Base-by-base conservation (phyloP, 2,888 invertebrate species). In the Caenorhabditis imperialis region DNA sequence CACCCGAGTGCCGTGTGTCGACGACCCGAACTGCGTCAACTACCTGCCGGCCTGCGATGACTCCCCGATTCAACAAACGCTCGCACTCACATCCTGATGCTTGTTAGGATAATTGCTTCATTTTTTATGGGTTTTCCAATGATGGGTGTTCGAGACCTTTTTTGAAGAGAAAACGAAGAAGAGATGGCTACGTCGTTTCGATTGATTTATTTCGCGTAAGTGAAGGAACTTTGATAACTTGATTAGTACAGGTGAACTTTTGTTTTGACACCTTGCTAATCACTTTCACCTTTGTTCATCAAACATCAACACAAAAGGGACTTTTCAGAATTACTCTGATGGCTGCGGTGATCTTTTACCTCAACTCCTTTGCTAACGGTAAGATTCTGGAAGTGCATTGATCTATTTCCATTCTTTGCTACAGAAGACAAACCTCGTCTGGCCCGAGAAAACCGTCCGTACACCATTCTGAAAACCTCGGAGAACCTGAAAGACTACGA, bases 11-110 rank as follows among this genome's bases (percentile, higher is more conserved):
- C 48, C 57, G 4, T 57, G 65, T 40, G 18, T 57, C 8, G 48
- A 57, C 10, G 37, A 65, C 33, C 65, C 65, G 2, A 30, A 14
- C 1, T 55, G 65, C 42, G 42, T 57, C 22, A 55, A 65, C 35
- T 65, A 65, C 57, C 50, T 42, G 35, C 65, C 65, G 5, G 48
- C 47, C 35, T 65, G 65, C 27, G 57, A 65, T 20, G 65, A 65
- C 33, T 65, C 65, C 7, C 65, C 65, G 0, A 33, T 50, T 7
- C 25, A 16, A 25, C 22, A n/a, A n/a, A n/a, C n/a, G n/a, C n/a
- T n/a, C n/a, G n/a, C n/a, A n/a, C n/a, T n/a, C n/a, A n/a, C n/a
- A n/a, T n/a, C n/a, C n/a, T n/a, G n/a, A n/a, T n/a, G n/a, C 18
- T 61, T 44, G 50, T 61, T 22, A 61, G 53, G 45, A 42, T 51